Evolutionary conservation across 2,888 invertebrate genomes (phyloP), one percentile per base, ranked within the genome.

Genomic region (Xanthia togata): DNA sequence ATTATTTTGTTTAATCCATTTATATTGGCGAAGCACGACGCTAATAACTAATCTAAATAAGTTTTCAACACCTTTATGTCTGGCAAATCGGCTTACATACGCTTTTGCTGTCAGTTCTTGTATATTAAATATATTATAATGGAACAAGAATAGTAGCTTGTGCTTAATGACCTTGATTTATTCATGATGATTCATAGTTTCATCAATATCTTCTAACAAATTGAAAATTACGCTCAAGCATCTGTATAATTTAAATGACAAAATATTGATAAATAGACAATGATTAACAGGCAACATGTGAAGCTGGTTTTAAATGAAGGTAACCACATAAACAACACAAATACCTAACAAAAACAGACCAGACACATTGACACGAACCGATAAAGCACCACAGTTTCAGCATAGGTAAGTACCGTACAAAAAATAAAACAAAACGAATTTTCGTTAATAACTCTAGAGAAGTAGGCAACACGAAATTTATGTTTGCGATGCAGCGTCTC

Each of bases 401-500:
- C 55, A 44, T 35, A 35, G 31, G 74, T 75, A n/a, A 26, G 70
- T 81, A 73, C 70, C 68, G 70, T 77, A 79, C 63, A 73, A 76
- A 74, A 79, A 81, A 84, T 70, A 84, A 84, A 84, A 85, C 69
- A 80, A 83, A 80, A 81, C 69, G 70, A 47, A 79, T 81, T 85
- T 86, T 83, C 79, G 90, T 83, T 86, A 86, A 86, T 88, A 87
- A 84, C 84, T 85, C 78, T 78, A 85, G 85, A 85, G 85, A 89
- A 91, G 90, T 90, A 87, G 91, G 89, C 90, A 91, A 93, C 90
- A 90, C 90, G 91, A 93, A 94, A 94, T 93, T 91, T 92, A 93
- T 93, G 94, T 92, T 93, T 91, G 92, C 91, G 93, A 94, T 94
- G 93, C 91, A 93, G 91, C 92, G 91, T 91, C 91, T 92, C 90